Conservation (phyloP, 2,797 vertebrate genomes). For the Leucoraja ocellata region DNA sequence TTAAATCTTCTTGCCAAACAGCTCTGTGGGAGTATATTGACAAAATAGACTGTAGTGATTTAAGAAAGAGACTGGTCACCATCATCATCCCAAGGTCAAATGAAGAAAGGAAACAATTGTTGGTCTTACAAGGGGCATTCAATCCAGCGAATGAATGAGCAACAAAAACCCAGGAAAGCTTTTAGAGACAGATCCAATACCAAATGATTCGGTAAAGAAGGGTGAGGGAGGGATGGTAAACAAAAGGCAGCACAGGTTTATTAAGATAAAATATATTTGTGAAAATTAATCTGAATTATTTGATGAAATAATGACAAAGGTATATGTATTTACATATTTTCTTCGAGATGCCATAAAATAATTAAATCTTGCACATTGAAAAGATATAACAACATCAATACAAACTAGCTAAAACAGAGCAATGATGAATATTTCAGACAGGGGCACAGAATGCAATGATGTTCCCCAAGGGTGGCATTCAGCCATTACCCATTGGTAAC, state of each 20-base stretch:
- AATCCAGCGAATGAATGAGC: not conserved
- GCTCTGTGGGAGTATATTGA: not conserved
- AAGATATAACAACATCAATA: not conserved
- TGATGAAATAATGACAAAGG: not conserved
- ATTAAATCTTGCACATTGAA: not conserved
- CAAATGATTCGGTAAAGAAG: not conserved
- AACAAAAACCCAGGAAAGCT: not conserved
- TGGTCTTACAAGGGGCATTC: not conserved
- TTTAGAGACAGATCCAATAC: not conserved
- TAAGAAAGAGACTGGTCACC: not conserved
- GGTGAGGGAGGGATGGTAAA: not conserved
- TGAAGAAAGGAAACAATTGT: not conserved
- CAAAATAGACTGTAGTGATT: not conserved
- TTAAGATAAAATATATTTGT: not conserved
- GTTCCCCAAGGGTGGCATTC: not conserved
- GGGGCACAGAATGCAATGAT: not conserved
- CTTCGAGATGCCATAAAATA: not conserved
- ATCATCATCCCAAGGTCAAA: not conserved
- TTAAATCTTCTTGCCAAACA: not conserved
- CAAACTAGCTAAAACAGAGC: not conserved
- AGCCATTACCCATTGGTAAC: not conserved
- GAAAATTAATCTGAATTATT: not conserved
- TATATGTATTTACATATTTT: not conserved
- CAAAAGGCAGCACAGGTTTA: not conserved
- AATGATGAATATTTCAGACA: not conserved